Percentiles rank a stretch among this genome's conserved stretches.
Conservation (phyloP, 2,113 vertebrate genomes). For the Tangachromis dhanisi region DNA sequence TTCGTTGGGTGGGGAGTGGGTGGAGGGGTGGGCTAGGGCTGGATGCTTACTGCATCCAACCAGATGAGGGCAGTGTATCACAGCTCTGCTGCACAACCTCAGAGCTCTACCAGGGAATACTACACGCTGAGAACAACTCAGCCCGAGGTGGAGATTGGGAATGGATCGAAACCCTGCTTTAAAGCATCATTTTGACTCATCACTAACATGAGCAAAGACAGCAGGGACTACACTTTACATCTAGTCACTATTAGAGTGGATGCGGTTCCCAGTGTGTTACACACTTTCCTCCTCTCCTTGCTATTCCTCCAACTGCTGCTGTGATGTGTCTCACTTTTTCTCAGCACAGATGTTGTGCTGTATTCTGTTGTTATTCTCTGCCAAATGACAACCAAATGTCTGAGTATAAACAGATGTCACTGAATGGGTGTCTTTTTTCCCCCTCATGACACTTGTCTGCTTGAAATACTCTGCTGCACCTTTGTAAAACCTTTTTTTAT, state of each 20-base stretch:
- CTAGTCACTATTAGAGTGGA: not conserved
- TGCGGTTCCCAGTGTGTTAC: not conserved
- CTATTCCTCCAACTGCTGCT: not conserved
- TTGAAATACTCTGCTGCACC: not conserved
- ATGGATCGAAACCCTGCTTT: not conserved
- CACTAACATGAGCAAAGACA: conserved; percentile 2
- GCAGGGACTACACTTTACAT: not conserved
- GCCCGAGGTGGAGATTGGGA: not conserved
- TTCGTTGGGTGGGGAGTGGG: not conserved
- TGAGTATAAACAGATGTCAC: not conserved
- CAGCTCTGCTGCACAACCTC: not conserved
- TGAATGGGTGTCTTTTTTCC: not conserved
- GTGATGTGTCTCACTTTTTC: not conserved
- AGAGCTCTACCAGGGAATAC: not conserved
- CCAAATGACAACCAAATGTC: not conserved
- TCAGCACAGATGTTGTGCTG: conserved; percentile 20
- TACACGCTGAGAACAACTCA: not conserved
- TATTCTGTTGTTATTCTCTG: not conserved
- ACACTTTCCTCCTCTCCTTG: not conserved
- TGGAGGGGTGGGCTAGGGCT: not conserved
- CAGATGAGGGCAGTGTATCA: conserved; percentile 53
- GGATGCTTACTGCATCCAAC: not conserved
- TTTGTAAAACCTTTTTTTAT: not conserved
- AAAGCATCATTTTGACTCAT: conserved; percentile 23
- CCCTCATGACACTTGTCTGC: not conserved